Conservation (phyloP, 2,113 vertebrate species). For the Nipponia nippon region DNA sequence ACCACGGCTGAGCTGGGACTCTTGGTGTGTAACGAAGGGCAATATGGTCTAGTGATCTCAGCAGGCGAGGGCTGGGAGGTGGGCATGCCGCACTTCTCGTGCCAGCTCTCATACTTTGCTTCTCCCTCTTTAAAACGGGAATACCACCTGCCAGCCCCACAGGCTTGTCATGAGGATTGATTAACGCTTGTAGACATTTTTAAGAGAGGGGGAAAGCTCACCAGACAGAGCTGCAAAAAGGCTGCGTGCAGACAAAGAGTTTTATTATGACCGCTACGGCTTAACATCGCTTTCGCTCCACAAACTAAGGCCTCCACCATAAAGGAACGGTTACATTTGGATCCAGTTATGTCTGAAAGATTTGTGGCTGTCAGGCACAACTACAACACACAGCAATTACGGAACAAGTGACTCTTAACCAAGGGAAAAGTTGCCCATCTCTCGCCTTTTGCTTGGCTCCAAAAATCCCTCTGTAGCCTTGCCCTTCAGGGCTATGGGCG, state of each 20-base stretch:
- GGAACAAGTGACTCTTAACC: background rate
- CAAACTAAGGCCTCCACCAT: background rate
- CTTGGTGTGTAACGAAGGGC: background rate
- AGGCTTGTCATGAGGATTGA: constrained; percentile 30
- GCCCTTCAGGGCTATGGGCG: background rate
- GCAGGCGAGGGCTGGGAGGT: constrained; percentile 23
- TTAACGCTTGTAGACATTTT: constrained; percentile 18
- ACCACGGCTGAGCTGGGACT: background rate
- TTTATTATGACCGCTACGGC: background rate
- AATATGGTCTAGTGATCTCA: constrained; percentile 19
- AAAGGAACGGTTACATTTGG: background rate
- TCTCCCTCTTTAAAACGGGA: background rate
- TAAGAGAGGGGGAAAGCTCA: background rate
- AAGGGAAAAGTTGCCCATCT: background rate
- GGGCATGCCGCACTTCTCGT: background rate
- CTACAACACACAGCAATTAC: background rate
- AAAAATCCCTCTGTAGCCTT: background rate
- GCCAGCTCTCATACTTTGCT: constrained; percentile 40
- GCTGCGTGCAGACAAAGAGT: background rate
- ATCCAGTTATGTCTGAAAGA: background rate
- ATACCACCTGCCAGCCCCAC: constrained; percentile 49
- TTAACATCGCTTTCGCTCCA: background rate
- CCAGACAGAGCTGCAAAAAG: background rate
- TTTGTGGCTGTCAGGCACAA: background rate
- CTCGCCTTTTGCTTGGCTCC: background rate